Evolutionary conservation across 2,113 vertebrate species (phyloP).

Genomic region (Neolamprologus kungweensis): DNA sequence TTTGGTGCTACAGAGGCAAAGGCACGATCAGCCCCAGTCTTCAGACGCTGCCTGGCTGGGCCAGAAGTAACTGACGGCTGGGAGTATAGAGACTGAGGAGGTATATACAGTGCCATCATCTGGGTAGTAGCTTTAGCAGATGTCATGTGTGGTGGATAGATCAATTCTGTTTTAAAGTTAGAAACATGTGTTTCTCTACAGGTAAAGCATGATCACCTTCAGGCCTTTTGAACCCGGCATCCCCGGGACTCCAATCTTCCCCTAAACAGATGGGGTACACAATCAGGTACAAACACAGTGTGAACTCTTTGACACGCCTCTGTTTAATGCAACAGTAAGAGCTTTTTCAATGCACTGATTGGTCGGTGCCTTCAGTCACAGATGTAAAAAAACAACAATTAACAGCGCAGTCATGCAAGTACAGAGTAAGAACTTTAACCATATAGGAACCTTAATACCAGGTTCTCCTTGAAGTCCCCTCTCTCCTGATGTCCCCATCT

Average conservation of each 20-base stretch:
- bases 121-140: background rate
- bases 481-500: constrained; percentile 68
- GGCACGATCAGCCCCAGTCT: background rate
- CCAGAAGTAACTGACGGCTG: background rate
- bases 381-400: background rate
- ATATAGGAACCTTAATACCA: constrained; percentile 75
- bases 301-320: background rate
- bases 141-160: background rate
- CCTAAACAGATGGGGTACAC: constrained; percentile 45
- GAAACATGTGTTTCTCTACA: background rate
- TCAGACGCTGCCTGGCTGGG: rapidly evolving
- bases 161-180: background rate
- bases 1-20: background rate
- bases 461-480: constrained; percentile 69
- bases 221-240: constrained; percentile 57
- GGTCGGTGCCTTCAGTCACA: background rate
- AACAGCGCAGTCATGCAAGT: background rate
- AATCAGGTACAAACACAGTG: background rate
- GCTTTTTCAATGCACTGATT: background rate
- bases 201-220: constrained; percentile 42
- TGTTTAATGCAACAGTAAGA: background rate
- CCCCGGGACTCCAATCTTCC: constrained; percentile 48
- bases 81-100: background rate
- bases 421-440: constrained; percentile 35
- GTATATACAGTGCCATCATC: background rate